phyloP scores from a whole-genome alignment of 2,888 invertebrate species.

The Agrochola circellaris region DNA sequence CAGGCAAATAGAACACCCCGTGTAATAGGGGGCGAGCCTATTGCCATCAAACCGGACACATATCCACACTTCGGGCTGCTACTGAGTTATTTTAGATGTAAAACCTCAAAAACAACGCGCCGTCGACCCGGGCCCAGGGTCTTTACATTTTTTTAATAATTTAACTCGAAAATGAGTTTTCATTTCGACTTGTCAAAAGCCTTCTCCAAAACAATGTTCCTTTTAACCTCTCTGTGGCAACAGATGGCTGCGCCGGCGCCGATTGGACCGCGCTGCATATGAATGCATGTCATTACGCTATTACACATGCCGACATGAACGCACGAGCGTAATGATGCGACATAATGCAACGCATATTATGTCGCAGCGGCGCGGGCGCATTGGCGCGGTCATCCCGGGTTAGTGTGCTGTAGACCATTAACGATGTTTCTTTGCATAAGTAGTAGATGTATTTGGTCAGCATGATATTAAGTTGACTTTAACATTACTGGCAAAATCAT shows the following conservation, averaged over 20 bases:
- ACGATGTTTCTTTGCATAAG: not conserved
- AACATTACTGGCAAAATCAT: no score
- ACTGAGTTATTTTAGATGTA: no score
- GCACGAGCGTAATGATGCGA: slow-evolving; percentile 28
- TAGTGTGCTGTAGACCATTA: slow-evolving; percentile 18
- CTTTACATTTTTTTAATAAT: no score
- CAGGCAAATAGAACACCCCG: no score
- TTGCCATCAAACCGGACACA: no score
- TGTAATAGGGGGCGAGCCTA: no score
- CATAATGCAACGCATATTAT: slow-evolving; percentile 18
- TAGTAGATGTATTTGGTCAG: no score
- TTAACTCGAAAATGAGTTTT: not conserved
- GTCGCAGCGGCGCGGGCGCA: slow-evolving; percentile 11
- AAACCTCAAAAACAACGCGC: no score
- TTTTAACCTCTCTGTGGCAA: slow-evolving; percentile 18
- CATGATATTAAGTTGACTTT: no score
- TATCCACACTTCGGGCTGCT: no score
- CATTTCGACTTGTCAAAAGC: slow-evolving; percentile 4
- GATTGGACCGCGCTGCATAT: slow-evolving; percentile 43
- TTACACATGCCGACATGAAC: slow-evolving; percentile 52
- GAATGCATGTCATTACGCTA: slow-evolving; percentile 50
- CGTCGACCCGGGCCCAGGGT: no score
- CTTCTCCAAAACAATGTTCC: slow-evolving; percentile 37
- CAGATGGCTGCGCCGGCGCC: slow-evolving; percentile 56
- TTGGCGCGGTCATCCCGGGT: slow-evolving; percentile 25